phyloP scores from a whole-genome alignment of 2,113 vertebrate genomes.

The Gavialis gangeticus region DNA sequence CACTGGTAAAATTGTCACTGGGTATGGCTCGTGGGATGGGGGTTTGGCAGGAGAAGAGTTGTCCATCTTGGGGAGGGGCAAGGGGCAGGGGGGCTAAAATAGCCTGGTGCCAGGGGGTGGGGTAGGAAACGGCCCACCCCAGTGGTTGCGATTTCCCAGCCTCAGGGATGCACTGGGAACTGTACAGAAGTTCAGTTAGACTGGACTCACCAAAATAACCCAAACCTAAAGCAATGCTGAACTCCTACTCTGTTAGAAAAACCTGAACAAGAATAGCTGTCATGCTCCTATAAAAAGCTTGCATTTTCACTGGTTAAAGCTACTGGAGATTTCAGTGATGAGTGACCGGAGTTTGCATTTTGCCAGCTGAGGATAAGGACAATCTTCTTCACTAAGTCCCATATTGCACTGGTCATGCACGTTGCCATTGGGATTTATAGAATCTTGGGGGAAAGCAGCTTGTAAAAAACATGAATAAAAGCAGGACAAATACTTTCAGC shows the following conservation, averaged over 20 bases:
- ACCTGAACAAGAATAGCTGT: background rate
- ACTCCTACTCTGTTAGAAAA: fast-evolving
- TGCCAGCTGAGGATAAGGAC: background rate
- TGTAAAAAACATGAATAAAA: background rate
- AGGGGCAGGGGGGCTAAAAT: no score
- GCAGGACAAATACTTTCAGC: background rate
- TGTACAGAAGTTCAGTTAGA: no score
- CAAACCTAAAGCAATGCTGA: background rate
- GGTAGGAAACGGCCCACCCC: no score
- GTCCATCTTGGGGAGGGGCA: no score
- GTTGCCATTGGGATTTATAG: background rate
- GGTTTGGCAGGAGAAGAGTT: no score
- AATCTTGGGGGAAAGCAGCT: background rate
- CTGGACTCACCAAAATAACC: background rate
- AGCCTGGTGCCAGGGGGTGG: no score
- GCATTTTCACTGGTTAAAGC: background rate
- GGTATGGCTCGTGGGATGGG: no score
- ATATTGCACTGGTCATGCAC: background rate
- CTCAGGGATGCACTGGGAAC: no score
- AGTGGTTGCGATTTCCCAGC: background rate
- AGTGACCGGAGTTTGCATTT: background rate
- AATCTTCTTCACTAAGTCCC: background rate
- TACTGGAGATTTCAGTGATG: background rate
- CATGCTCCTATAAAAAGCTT: fast-evolving
- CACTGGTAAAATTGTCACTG: no score